phyloP scores from a whole-genome alignment of 2,797 vertebrate species.

The Tadarida brasiliensis region DNA sequence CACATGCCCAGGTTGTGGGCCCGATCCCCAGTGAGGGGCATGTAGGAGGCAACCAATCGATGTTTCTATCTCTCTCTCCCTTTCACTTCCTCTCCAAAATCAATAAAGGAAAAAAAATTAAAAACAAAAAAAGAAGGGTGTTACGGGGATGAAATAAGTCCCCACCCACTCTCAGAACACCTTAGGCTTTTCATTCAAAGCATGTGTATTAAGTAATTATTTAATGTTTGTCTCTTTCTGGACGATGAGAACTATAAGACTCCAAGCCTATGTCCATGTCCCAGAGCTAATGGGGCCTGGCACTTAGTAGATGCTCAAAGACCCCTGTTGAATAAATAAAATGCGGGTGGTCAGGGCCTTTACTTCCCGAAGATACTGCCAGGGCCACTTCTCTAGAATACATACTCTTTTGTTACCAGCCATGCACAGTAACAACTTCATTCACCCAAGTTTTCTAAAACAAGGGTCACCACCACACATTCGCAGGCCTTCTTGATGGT shows the following conservation, averaged over 20 bases:
- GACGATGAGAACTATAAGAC: not conserved
- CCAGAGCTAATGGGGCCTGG: not conserved
- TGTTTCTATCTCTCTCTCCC: too few relatives aligned
- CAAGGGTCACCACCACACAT: not conserved
- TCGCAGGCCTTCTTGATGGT: not conserved
- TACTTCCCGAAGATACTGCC: not conserved
- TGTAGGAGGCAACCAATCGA: too few relatives aligned
- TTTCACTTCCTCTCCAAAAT: too few relatives aligned
- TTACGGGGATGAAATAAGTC: too few relatives aligned
- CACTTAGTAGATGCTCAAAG: not conserved
- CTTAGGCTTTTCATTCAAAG: not conserved
- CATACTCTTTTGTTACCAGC: not conserved
- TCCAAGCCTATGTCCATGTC: not conserved
- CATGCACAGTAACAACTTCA: not conserved
- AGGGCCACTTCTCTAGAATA: not conserved
- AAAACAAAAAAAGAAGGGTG: too few relatives aligned
- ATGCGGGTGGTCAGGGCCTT: not conserved
- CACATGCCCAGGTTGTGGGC: too few relatives aligned
- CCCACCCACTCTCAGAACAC: not conserved
- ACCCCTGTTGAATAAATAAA: not conserved
- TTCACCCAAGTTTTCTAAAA: not conserved
- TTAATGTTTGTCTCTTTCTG: not conserved
- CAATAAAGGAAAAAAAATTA: too few relatives aligned
- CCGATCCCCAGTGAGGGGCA: too few relatives aligned
- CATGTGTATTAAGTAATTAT: not conserved